A percentile compares a stretch with the other conserved stretches of the same genome.
Evolutionary conservation across 2,888 invertebrate genomes (phyloP).

Genomic region (Andrena bicolor): DNA sequence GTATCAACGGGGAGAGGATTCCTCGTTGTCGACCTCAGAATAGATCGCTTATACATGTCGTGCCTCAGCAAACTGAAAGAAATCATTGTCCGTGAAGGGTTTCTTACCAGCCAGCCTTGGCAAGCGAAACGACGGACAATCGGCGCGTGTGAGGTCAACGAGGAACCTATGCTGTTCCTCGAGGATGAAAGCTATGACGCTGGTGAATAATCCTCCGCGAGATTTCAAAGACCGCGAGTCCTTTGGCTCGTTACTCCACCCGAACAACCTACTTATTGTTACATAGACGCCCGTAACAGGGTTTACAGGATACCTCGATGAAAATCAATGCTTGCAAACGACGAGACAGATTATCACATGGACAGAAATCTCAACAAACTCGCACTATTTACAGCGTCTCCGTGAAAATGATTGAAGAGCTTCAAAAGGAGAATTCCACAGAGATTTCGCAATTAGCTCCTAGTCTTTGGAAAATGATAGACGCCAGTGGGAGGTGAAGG

Average conservation of each 20-base stretch:
- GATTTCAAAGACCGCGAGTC: neutral
- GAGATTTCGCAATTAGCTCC: neutral
- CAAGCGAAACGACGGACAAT: constrained; percentile 39
- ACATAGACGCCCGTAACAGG: neutral
- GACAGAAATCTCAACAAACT: neutral
- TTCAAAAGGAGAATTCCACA: too few species aligned
- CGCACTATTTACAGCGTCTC: too few species aligned
- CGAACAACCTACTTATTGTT: too few species aligned
- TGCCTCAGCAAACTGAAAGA: constrained; percentile 43
- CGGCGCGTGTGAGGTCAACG: constrained; percentile 45
- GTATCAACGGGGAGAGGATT: constrained; percentile 24
- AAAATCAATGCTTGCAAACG: neutral
- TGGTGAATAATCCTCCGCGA: neutral
- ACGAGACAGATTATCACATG: neutral
- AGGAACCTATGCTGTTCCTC: constrained; percentile 5
- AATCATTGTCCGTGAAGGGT: constrained; percentile 51
- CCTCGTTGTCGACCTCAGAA: constrained; percentile 34
- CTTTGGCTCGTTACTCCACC: neutral
- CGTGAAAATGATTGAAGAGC: too few species aligned
- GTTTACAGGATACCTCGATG: neutral
- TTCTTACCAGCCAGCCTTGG: constrained; percentile 41
- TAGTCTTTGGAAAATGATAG: neutral
- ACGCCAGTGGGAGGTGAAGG: neutral
- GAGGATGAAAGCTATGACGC: neutral
- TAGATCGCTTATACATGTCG: constrained; percentile 39